A percentile compares a stretch with the other conserved stretches of the same genome.
phyloP scores from a whole-genome alignment of 2,888 invertebrate species.

The Drosophila bunnanda region DNA sequence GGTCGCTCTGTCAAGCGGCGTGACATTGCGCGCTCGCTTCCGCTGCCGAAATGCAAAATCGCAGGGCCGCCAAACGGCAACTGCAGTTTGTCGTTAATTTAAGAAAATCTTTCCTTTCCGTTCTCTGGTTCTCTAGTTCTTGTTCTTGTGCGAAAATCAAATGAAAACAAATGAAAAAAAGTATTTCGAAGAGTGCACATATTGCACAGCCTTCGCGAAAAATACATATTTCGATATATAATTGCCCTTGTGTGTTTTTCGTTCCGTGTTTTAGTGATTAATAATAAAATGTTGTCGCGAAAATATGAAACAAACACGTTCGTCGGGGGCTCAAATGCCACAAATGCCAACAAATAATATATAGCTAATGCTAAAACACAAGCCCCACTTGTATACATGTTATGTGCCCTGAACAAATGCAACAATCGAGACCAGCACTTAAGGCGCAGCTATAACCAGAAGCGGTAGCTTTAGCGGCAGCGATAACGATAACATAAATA shows the following conservation, averaged over 20 bases:
- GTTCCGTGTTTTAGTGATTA: constrained; percentile 40
- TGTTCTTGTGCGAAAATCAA: constrained; percentile 39
- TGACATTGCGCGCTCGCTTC: constrained; percentile 68
- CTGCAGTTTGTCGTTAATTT: constrained; percentile 51
- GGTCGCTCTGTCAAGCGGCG: constrained; percentile 26
- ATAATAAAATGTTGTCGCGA: constrained; percentile 61
- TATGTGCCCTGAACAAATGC: constrained; percentile 36
- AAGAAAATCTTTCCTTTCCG: constrained; percentile 27
- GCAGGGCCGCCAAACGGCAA: constrained; percentile 71
- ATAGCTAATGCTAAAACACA: constrained; percentile 24
- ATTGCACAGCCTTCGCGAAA: constrained; percentile 56
- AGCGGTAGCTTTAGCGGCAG: constrained; percentile 15
- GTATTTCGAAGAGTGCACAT: constrained; percentile 48
- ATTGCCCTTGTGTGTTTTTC: constrained; percentile 52
- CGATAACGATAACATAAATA: constrained; percentile 57
- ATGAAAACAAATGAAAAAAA: constrained; percentile 36
- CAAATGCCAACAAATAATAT: constrained; percentile 20
- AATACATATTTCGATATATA: constrained; percentile 32
- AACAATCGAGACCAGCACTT: constrained; percentile 28
- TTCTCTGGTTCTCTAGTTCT: constrained; percentile 1
- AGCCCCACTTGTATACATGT: constrained; percentile 42
- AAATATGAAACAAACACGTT: constrained; percentile 65
- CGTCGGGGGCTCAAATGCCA: constrained; percentile 39
- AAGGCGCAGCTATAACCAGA: constrained; percentile 17
- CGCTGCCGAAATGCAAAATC: constrained; percentile 44